Base-by-base conservation (phyloP, 1,140 invertebrate genomes). In the Lepidotrigona ventralis region DNA sequence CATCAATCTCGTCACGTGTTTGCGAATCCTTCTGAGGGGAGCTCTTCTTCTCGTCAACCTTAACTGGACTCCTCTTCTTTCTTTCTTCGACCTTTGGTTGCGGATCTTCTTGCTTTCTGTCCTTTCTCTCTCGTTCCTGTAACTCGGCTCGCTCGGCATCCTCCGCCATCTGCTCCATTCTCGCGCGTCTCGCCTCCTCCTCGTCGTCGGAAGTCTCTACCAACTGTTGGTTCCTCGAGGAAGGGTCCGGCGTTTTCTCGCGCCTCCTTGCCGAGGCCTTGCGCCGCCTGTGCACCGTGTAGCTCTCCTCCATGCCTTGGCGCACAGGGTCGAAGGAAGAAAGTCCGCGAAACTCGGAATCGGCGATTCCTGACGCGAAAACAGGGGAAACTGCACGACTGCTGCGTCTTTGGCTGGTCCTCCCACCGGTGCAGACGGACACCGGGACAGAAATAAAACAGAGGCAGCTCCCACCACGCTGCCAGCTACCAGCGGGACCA, bases 261-360 rank as follows among this genome's bases (percentile, higher is more conserved):
- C 92, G 91, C 64, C 89, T 92, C 76, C 90, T 92, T 11, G 92
- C 90, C 6, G 91, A 91, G 53, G 92, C 92, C 73, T 93, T 93
- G 23, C 92, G 91, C 54, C 93, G 91, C 86, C 93, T 86, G 84
- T 94, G 93, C 85, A 93, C 92, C 83, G 89, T 91, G 88, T 94
- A 94, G 90, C 93, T 93, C 82, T 94, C 93, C 87, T 94, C 93
- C 93, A 94, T 94, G 83, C 77, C 82, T 85, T 77, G 1, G 60
- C 66, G 66, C 51, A 53, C 69, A 33, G 33, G 33, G 33, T 33
- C 33, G 33, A 33, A 33, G 33, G 4, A 46, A 15, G 29, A 1
- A 29, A 23, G 33, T 5, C 6, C n/a, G 53, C 33, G 39, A 12
- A 76, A 26, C 46, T 53, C 23, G 58, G 51, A 76, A 33, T 3